Evolutionary conservation across 2,888 invertebrate species (phyloP).

Genomic region (Ethmia dodecea): DNA sequence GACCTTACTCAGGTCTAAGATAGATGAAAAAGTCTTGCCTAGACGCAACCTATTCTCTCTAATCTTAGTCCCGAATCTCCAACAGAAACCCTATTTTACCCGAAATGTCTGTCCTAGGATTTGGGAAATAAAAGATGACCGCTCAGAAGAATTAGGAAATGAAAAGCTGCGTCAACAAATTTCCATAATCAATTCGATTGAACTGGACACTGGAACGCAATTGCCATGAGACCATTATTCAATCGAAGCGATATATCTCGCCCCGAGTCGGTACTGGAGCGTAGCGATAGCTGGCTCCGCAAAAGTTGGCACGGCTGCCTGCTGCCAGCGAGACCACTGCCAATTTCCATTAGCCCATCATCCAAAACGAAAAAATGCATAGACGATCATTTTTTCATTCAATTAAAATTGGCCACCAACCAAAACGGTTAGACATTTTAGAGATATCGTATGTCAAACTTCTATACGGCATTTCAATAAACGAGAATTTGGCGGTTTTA

Average conservation of each 20-base stretch:
- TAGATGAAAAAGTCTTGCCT: too few species aligned
- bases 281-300: constrained; percentile 71
- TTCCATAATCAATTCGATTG: constrained; percentile 50
- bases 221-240: constrained; percentile 70
- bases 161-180: constrained; percentile 30
- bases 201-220: constrained; percentile 49
- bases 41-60: too few species aligned
- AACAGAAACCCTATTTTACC: too few species aligned
- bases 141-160: too few species aligned
- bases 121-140: too few species aligned
- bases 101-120: too few species aligned
- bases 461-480: too few species aligned
- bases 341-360: constrained; percentile 78
- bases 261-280: constrained; percentile 62
- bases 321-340: constrained; percentile 65
- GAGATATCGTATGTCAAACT: too few species aligned
- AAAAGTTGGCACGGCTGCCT: constrained; percentile 70
- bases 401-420: constrained; percentile 74
- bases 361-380: constrained; percentile 76
- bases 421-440: constrained; percentile 47
- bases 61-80: too few species aligned
- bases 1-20: too few species aligned
- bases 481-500: too few species aligned
- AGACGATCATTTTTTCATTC: constrained; percentile 76
- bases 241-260: constrained; percentile 73